Conservation (phyloP, 2,797 vertebrate species). For the Distichodus sexfasciatus region DNA sequence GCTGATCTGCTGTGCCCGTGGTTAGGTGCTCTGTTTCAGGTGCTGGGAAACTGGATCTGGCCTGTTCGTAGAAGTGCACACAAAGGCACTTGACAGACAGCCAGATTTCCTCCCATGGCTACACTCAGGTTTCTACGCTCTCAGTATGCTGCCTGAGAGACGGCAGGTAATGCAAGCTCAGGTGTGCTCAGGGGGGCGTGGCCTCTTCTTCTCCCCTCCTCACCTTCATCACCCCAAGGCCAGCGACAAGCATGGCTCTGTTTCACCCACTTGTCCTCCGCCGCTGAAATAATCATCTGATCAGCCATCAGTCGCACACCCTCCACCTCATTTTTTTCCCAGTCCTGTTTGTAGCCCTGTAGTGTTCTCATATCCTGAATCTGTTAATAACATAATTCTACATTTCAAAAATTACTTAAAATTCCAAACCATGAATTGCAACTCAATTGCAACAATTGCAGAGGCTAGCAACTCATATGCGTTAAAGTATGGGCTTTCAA, state of each 20-base stretch:
- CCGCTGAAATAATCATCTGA: constrained; percentile 74
- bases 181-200: constrained; percentile 54
- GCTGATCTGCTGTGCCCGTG: constrained; percentile 60
- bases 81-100: constrained; percentile 83
- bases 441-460: too few relatives aligned
- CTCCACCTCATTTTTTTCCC: background rate
- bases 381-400: background rate
- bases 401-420: too few relatives aligned
- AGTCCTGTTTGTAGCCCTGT: background rate
- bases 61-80: constrained; percentile 76
- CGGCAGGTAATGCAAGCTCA: constrained; percentile 57
- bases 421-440: too few relatives aligned
- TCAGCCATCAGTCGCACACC: constrained; percentile 58
- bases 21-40: constrained; percentile 66
- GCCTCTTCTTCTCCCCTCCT: constrained; percentile 47
- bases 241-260: constrained; percentile 70
- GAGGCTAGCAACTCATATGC: too few relatives aligned
- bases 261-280: constrained; percentile 78
- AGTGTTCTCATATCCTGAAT: background rate
- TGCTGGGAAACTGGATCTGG: constrained; percentile 71
- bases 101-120: constrained; percentile 82
- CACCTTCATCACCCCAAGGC: constrained; percentile 81
- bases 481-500: too few relatives aligned
- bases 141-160: constrained; percentile 86
- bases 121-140: constrained; percentile 84